Percentiles rank a stretch among this genome's conserved stretches.
These are phyloP conservation scores for Neoarius graeffei DNA, from an alignment of 2,113 vertebrate species.

Conservation along the genomic window DNA sequence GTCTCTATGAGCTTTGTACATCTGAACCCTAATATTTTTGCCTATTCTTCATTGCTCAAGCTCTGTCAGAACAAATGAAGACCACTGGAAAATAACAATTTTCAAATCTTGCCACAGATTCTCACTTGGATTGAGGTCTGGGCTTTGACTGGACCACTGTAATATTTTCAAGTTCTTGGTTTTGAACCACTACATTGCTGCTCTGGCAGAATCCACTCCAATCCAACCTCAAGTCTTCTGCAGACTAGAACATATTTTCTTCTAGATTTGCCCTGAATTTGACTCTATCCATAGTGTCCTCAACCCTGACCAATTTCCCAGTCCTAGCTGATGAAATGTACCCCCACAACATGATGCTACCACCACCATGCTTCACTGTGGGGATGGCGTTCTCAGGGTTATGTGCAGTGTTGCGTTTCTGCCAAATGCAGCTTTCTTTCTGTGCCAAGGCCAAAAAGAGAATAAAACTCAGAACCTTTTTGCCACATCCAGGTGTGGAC, in stretches of 20 bases:
- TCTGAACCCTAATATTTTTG: background rate
- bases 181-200: background rate
- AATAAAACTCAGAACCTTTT: too few relatives aligned
- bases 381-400: too few relatives aligned
- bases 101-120: background rate
- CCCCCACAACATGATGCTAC: too few relatives aligned
- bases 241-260: background rate
- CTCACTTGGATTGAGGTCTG: background rate
- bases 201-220: too few relatives aligned
- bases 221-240: background rate
- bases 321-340: background rate
- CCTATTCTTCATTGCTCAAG: background rate
- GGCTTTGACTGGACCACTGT: background rate
- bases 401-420: background rate
- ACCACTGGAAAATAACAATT: background rate
- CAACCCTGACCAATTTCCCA: background rate
- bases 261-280: background rate
- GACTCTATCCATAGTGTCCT: background rate
- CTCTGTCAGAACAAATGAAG: background rate
- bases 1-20: background rate
- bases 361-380: too few relatives aligned
- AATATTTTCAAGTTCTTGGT: background rate
- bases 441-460: too few relatives aligned
- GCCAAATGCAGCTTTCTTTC: background rate
- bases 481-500: too few relatives aligned